Evolutionary conservation across 2,797 vertebrate genomes (phyloP).

Genomic region (Cichlasoma orientale): DNA sequence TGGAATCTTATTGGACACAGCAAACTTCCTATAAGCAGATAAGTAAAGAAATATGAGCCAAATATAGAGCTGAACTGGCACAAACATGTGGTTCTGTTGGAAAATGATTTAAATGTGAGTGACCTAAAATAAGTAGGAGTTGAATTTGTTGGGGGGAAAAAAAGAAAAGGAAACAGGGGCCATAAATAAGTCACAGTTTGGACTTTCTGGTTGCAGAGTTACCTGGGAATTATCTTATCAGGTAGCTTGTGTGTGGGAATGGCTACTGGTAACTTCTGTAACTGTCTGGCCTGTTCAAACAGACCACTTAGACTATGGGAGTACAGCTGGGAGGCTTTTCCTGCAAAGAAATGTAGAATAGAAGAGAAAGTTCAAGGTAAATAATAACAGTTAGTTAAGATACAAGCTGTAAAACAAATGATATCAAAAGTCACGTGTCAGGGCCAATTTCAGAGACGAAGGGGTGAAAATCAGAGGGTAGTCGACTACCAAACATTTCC

Average conservation of each 20-base stretch:
- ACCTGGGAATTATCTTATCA: constrained; percentile 91
- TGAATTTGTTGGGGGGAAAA: accelerated
- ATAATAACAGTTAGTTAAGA: neutral
- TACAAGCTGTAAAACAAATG: neutral
- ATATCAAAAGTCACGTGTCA: neutral
- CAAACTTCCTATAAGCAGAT: constrained; percentile 88
- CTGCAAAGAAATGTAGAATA: constrained; percentile 65
- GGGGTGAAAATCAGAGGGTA: neutral
- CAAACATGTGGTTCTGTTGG: neutral
- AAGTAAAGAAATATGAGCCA: neutral
- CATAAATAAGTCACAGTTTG: neutral
- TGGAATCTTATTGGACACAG: constrained; percentile 97
- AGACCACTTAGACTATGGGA: constrained; percentile 93
- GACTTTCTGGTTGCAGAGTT: neutral
- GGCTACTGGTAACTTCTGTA: constrained; percentile 95
- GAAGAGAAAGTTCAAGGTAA: neutral
- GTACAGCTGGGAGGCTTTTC: constrained; percentile 98
- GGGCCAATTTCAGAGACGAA: neutral
- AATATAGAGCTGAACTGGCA: neutral
- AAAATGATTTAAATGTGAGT: accelerated
- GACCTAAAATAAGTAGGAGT: neutral
- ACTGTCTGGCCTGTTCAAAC: constrained; percentile 96
- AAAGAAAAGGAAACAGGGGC: neutral
- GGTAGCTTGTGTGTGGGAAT: constrained; percentile 97
- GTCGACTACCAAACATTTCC: accelerated